A percentile compares a stretch with the other conserved stretches of the same genome.
Conservation (phyloP, 2,888 invertebrate species). For the Heliconius erato region DNA sequence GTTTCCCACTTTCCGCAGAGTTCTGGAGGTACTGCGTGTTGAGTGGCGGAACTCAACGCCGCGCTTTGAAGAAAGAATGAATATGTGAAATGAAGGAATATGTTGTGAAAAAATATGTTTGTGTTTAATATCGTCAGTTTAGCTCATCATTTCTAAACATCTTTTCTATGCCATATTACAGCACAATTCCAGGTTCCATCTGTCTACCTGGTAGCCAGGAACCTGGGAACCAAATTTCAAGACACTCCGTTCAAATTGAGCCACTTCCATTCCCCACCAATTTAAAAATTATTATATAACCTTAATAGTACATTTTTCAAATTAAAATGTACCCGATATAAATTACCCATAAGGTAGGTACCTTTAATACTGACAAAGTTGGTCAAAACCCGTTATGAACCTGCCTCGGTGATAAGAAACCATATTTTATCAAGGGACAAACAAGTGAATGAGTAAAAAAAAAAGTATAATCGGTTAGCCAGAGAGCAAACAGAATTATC, state of each 20-base stretch:
- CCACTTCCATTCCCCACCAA: neutral
- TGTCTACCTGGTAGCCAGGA: no score
- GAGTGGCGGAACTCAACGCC: no score
- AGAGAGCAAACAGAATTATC: slow-evolving; percentile 62
- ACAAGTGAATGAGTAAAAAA: slow-evolving; percentile 73
- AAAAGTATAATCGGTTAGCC: slow-evolving; percentile 53
- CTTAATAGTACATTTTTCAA: neutral
- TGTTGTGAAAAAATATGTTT: no score
- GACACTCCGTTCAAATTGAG: neutral
- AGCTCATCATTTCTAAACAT: no score
- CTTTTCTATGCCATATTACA: no score
- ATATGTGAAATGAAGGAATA: no score
- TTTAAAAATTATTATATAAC: neutral
- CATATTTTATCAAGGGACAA: slow-evolving; percentile 61
- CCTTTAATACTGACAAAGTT: neutral
- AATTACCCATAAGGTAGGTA: neutral
- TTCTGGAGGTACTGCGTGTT: no score
- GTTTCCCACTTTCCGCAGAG: no score
- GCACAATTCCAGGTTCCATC: no score
- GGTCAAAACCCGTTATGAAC: slow-evolving; percentile 37
- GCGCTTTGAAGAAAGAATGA: no score
- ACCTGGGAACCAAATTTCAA: no score
- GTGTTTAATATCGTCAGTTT: no score
- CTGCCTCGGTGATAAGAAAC: slow-evolving; percentile 44
- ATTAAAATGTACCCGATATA: neutral